Evolutionary conservation across 2,113 vertebrate genomes (phyloP), one percentile per base, ranked within the genome.

Genomic region (Clarias batrachus): DNA sequence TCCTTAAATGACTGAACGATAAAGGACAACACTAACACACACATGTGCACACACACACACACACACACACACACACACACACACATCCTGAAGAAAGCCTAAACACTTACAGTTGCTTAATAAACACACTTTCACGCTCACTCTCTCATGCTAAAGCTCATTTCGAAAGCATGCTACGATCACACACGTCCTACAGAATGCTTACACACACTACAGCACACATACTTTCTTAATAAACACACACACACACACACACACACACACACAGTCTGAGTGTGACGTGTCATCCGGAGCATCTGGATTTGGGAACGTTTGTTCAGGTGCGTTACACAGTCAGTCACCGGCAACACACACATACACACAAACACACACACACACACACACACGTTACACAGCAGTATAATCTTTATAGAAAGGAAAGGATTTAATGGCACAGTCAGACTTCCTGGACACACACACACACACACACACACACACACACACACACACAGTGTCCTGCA

Each of bases 401-500:
- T 52, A 76, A 76, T 76, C 73, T 76, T 76, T 76, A 76, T 52
- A 76, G 73, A 76, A 76, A 52, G 73, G 41, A 76, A 76, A 76
- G 41, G 73, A 52, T 76, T 76, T 76, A 76, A 76, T 76, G 21
- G 73, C 12, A 41, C 73, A 76, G 2, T 48, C 37, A 76, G 37
- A 76, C 48, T 76, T 76, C 73, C 73, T 76, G 73, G 11, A 76
- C 48, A 77, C 74, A 77, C 74, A 77, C 73, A 54, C 37, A 48
- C 37, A 48, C 71, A 74, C 82, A 57, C 65, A 83, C n/a, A n/a
- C n/a, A n/a, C n/a, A n/a, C n/a, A n/a, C n/a, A n/a, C n/a, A n/a
- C 17, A 80, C 85, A 57, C 54, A 76, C 70, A 79, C 70, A 57
- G 62, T 62, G 84, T 86, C 73, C 73, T 86, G 84, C 73, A 41